Conservation (phyloP, 2,888 invertebrate genomes). For the Hermaeophaga mercurialis region DNA sequence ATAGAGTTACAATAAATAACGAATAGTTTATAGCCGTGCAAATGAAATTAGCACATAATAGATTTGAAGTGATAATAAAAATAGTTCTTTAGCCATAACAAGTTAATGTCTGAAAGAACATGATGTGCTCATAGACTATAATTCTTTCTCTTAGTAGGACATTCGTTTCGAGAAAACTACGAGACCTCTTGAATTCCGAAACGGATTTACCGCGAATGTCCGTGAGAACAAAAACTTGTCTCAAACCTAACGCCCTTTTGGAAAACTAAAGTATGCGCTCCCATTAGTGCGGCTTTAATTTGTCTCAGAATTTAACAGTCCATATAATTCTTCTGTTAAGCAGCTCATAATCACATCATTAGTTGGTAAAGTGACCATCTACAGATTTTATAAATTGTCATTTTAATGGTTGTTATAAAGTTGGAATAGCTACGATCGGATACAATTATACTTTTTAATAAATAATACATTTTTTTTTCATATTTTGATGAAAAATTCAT, state of each 20-base stretch:
- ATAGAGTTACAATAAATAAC: too few relatives aligned
- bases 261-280: slow-evolving; percentile 5
- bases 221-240: slow-evolving; percentile 43
- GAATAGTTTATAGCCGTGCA: too few relatives aligned
- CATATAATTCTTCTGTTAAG: slow-evolving; percentile 9
- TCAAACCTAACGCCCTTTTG: slow-evolving; percentile 32
- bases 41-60: too few relatives aligned
- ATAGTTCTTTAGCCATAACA: neutral
- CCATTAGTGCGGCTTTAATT: slow-evolving; percentile 14
- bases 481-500: too few relatives aligned
- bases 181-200: slow-evolving; percentile 39
- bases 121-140: slow-evolving; percentile 5
- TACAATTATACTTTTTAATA: too few relatives aligned
- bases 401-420: neutral
- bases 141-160: neutral
- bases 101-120: too few relatives aligned
- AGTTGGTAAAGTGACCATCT: slow-evolving; percentile 1
- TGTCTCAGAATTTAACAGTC: neutral
- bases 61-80: too few relatives aligned
- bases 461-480: too few relatives aligned
- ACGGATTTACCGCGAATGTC: slow-evolving; percentile 39
- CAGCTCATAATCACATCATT: slow-evolving; percentile 14
- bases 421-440: too few relatives aligned
- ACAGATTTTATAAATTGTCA: slow-evolving; percentile 8
- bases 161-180: slow-evolving; percentile 24